A percentile compares a stretch with the other conserved stretches of the same genome.
These are phyloP conservation scores for Lepidocyrtoides sp. DNA, from an alignment of 2,888 invertebrate genomes.

Conservation along the genomic window DNA sequence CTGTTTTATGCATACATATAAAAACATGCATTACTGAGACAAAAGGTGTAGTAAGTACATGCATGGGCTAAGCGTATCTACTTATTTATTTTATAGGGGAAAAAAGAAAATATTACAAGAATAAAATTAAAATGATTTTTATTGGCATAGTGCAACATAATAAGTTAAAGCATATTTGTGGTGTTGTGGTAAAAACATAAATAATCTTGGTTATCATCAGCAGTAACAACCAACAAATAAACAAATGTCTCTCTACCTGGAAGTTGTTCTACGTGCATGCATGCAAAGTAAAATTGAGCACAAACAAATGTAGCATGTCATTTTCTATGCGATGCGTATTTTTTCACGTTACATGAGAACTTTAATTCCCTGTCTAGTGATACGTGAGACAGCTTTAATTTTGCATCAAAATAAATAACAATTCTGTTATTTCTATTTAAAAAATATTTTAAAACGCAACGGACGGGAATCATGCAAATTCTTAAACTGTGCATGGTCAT, in stretches of 20 bases:
- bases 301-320: slow-evolving; percentile 31
- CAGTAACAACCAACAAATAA: neutral
- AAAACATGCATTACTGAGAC: no score
- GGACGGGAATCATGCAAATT: slow-evolving; percentile 35
- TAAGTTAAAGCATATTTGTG: neutral
- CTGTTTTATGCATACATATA: no score
- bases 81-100: no score
- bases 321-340: neutral
- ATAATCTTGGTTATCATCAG: neutral
- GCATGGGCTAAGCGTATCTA: neutral
- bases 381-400: slow-evolving; percentile 34
- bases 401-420: neutral
- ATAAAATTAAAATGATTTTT: neutral
- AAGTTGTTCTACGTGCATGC: slow-evolving; percentile 14
- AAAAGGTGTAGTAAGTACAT: no score
- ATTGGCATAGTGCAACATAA: neutral
- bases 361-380: slow-evolving; percentile 22
- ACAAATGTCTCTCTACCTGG: neutral
- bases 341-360: slow-evolving; percentile 20
- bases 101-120: neutral
- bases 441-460: slow-evolving; percentile 15
- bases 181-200: neutral
- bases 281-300: neutral
- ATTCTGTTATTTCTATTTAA: neutral
- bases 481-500: neutral